Percentiles rank a stretch among this genome's conserved stretches.
Conservation (phyloP, 1,140 invertebrate species). For the Liolophura sinensis region DNA sequence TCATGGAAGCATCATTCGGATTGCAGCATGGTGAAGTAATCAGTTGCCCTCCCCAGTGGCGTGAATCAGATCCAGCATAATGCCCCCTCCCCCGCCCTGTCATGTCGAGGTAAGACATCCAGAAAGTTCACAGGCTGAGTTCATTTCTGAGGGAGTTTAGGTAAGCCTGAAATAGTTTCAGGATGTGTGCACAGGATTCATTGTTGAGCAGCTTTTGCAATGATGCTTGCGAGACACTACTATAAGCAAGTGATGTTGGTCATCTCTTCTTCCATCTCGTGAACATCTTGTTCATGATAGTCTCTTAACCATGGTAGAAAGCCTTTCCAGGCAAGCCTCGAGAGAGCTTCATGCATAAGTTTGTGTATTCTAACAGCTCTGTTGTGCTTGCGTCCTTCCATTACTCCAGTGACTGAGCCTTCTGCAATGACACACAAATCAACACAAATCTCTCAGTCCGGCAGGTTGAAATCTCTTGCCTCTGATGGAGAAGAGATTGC, state of each 20-base stretch:
- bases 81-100: too few relatives aligned
- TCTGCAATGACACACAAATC: slow-evolving; percentile 24
- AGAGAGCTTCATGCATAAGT: slow-evolving; percentile 20
- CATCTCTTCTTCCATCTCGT: too few relatives aligned
- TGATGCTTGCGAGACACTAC: too few relatives aligned
- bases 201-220: too few relatives aligned
- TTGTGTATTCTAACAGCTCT: slow-evolving; percentile 25
- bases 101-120: slow-evolving; percentile 1
- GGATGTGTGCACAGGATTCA: background rate
- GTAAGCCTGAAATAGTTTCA: background rate
- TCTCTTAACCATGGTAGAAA: slow-evolving; percentile 16
- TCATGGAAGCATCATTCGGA: background rate
- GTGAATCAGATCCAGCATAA: background rate
- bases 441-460: slow-evolving; percentile 18
- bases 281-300: too few relatives aligned
- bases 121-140: background rate
- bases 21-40: background rate
- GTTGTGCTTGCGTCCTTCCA: slow-evolving; percentile 26
- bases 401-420: slow-evolving; percentile 17
- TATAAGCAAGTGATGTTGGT: too few relatives aligned
- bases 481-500: slow-evolving; percentile 22
- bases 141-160: background rate
- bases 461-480: slow-evolving; percentile 21
- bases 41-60: slow-evolving; percentile 1
- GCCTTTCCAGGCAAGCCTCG: slow-evolving; percentile 13